phyloP scores from a whole-genome alignment of 2,113 vertebrate genomes.

The Typhlomys cinereus region DNA sequence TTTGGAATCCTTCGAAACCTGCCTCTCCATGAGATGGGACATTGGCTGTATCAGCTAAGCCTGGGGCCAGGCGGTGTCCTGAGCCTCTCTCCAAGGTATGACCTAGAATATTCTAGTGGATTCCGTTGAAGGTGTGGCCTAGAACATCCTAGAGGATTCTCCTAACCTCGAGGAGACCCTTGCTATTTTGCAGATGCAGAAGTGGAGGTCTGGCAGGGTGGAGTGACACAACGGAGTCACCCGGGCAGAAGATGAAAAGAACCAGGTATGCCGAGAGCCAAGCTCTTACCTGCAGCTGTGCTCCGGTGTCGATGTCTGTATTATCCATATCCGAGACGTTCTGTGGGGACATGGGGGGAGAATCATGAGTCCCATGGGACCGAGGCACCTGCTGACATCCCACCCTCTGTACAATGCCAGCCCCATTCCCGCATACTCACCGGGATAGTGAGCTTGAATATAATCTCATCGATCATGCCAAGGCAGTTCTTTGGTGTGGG shows the following conservation, averaged over 20 bases:
- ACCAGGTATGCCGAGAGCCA: neutral
- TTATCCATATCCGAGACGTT: accelerated
- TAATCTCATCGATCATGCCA: accelerated
- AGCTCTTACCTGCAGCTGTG: neutral
- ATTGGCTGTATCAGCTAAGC: neutral
- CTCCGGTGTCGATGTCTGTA: accelerated
- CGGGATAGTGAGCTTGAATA: accelerated
- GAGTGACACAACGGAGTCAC: neutral
- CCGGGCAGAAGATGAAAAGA: neutral
- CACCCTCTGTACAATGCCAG: neutral
- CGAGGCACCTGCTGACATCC: neutral
- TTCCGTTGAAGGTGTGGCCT: too few species aligned
- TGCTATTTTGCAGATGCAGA: neutral
- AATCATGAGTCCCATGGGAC: neutral
- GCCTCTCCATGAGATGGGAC: too few species aligned
- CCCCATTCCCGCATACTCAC: conserved; percentile 45
- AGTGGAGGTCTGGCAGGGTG: neutral
- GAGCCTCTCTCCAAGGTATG: too few species aligned
- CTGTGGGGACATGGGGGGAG: neutral
- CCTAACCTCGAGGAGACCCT: neutral
- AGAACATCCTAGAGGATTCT: neutral
- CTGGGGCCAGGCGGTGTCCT: too few species aligned
- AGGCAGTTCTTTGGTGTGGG: accelerated
- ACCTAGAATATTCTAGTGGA: too few species aligned
- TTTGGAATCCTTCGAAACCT: too few species aligned